These are phyloP conservation scores for Haplochromis burtoni DNA, from an alignment of 2,113 vertebrate species.

Conservation along the genomic window DNA sequence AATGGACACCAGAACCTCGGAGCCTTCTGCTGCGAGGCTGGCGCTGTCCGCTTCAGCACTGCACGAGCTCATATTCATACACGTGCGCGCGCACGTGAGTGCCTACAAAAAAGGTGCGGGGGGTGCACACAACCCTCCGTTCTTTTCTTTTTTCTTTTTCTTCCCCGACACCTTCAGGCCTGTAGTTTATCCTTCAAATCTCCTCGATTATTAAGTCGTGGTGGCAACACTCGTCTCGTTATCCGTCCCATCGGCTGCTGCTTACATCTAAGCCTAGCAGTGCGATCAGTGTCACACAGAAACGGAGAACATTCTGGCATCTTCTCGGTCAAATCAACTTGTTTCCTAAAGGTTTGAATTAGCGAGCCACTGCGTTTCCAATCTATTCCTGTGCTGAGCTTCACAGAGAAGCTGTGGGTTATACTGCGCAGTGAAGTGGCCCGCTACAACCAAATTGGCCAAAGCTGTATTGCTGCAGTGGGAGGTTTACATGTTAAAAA, in stretches of 20 bases:
- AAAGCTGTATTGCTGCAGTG: constrained; percentile 71
- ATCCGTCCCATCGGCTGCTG: neutral
- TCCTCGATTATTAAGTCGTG: neutral
- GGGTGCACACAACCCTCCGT: neutral
- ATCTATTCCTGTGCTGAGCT: neutral
- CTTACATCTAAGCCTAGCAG: neutral
- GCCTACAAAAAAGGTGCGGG: neutral
- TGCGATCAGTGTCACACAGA: neutral
- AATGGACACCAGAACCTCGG: constrained; percentile 60
- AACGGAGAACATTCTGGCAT: neutral
- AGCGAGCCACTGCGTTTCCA: neutral
- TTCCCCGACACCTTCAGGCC: neutral
- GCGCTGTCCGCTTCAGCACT: constrained; percentile 76
- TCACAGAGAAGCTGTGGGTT: neutral
- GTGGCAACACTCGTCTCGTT: neutral
- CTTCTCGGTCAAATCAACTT: neutral
- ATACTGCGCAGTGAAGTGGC: constrained; percentile 39
- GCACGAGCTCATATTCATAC: neutral
- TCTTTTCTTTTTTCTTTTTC: neutral
- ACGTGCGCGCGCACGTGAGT: neutral
- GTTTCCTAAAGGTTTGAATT: neutral
- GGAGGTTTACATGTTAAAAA: constrained; percentile 42
- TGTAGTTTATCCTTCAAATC: neutral
- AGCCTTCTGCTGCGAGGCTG: constrained; percentile 42
- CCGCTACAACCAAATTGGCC: constrained; percentile 22